Percentiles rank a stretch among this genome's conserved stretches.
phyloP scores from a whole-genome alignment of 2,113 vertebrate genomes.

The Amphiprion percula region DNA sequence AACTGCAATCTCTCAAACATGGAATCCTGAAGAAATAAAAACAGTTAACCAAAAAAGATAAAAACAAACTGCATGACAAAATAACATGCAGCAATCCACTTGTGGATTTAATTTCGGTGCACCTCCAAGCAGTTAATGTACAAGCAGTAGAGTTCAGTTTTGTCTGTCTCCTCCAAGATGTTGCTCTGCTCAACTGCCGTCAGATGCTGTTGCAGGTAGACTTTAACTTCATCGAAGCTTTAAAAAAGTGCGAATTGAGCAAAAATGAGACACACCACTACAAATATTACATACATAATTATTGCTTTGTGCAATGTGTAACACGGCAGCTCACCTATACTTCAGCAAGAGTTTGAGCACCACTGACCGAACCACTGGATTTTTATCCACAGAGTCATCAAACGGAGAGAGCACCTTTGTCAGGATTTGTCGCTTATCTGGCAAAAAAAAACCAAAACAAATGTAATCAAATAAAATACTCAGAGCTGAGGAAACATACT shows the following conservation, averaged over 20 bases:
- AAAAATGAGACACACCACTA: neutral
- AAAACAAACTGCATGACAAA: neutral
- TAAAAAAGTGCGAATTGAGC: conserved; percentile 9
- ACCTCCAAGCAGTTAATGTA: conserved; percentile 95
- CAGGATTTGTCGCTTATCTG: conserved; percentile 71
- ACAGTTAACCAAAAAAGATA: neutral
- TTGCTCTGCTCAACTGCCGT: conserved; percentile 82
- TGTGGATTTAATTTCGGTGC: neutral
- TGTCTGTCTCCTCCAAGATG: conserved; percentile 85
- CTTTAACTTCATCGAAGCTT: conserved; percentile 90
- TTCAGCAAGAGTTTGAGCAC: conserved; percentile 95
- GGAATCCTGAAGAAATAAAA: conserved; percentile 86
- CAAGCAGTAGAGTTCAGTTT: conserved; percentile 90
- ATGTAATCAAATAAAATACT: neutral
- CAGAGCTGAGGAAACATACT: neutral
- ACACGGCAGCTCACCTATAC: conserved; percentile 88
- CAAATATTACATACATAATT: neutral
- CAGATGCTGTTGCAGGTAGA: conserved; percentile 88
- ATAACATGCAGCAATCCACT: neutral
- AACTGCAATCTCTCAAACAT: conserved; percentile 87
- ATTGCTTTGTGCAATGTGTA: neutral
- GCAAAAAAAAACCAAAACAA: neutral
- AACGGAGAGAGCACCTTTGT: conserved; percentile 94
- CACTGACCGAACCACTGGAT: conserved; percentile 92
- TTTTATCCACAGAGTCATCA: conserved; percentile 92